These are phyloP conservation scores for Clistopyga incitator DNA, from an alignment of 2,888 invertebrate species.

Conservation along the genomic window DNA sequence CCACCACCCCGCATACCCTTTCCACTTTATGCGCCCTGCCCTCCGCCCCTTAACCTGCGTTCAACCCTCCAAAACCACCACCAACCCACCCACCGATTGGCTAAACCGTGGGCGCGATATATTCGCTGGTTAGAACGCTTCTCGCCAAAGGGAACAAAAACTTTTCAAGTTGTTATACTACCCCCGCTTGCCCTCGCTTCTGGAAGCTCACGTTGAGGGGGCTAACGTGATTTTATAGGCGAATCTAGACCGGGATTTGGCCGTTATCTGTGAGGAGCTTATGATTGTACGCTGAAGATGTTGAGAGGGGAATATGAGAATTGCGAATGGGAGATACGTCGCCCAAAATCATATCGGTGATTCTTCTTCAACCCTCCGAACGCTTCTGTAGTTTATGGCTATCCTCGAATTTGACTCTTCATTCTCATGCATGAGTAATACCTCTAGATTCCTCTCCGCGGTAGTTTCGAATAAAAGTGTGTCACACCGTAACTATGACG, in stretches of 20 bases:
- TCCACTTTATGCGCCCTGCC: conserved; percentile 27
- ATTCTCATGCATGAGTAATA: conserved; percentile 45
- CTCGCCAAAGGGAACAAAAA: conserved; percentile 67
- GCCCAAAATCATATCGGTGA: conserved; percentile 28
- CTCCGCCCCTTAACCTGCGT: conserved; percentile 40
- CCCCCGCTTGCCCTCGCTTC: not conserved
- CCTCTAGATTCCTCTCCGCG: not conserved
- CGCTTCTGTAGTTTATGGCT: conserved; percentile 40
- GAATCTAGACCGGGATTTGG: conserved; percentile 59
- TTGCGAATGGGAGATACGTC: conserved; percentile 18
- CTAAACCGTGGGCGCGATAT: conserved; percentile 54
- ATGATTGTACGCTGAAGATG: conserved; percentile 31
- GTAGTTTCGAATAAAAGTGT: not conserved
- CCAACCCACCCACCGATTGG: conserved; percentile 59
- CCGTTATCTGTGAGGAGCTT: conserved; percentile 30
- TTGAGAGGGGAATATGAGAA: conserved; percentile 32
- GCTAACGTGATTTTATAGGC: conserved; percentile 69
- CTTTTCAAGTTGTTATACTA: conserved; percentile 72
- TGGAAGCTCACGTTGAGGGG: conserved; percentile 50
- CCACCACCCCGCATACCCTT: conserved; percentile 35
- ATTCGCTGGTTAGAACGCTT: conserved; percentile 41
- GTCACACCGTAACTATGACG: conserved; percentile 19
- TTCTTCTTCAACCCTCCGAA: conserved; percentile 8
- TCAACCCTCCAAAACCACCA: conserved; percentile 55
- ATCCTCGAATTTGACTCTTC: conserved; percentile 25